Percentiles rank a stretch among this genome's conserved stretches.
Evolutionary conservation across 2,888 invertebrate genomes (phyloP).

Genomic region (Scaptomyza tumidula): DNA sequence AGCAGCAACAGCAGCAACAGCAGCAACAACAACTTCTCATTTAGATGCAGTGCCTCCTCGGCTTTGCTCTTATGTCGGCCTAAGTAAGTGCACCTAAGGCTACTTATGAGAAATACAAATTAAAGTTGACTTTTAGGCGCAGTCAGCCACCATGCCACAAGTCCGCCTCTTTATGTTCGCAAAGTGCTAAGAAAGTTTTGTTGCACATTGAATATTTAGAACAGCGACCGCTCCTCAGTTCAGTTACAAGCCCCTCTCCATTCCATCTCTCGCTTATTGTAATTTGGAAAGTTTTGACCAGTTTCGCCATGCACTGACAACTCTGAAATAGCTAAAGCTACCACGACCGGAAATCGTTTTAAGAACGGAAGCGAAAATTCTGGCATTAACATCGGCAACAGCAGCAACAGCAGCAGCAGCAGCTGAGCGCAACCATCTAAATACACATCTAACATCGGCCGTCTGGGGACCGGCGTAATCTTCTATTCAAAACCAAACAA

Average conservation of each 20-base stretch:
- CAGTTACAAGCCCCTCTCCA: background rate
- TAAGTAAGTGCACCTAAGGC: constrained; percentile 83
- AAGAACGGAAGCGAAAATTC: constrained; percentile 79
- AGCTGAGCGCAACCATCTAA: constrained; percentile 78
- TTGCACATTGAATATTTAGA: constrained; percentile 49
- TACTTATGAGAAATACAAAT: constrained; percentile 83
- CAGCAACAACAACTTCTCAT: constrained; percentile 48
- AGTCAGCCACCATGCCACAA: constrained; percentile 14
- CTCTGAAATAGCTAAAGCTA: constrained; percentile 46
- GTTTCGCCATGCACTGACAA: constrained; percentile 63
- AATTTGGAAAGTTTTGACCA: constrained; percentile 59
- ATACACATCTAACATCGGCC: constrained; percentile 65
- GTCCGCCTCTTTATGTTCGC: background rate
- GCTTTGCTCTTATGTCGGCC: constrained; percentile 69
- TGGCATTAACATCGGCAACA: constrained; percentile 30
- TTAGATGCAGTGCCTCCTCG: constrained; percentile 36
- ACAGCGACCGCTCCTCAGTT: constrained; percentile 7
- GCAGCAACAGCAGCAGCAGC: constrained; percentile 44
- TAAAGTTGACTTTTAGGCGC: constrained; percentile 81
- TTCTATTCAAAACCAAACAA: constrained; percentile 74
- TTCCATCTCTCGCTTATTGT: constrained; percentile 1
- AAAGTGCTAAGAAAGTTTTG: constrained; percentile 57
- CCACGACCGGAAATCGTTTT: constrained; percentile 70
- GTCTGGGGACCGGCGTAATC: constrained; percentile 64
- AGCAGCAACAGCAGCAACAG: constrained; percentile 31